These are phyloP conservation scores for Notechis scutatus DNA, from an alignment of 2,113 vertebrate genomes.

Conservation along the genomic window DNA sequence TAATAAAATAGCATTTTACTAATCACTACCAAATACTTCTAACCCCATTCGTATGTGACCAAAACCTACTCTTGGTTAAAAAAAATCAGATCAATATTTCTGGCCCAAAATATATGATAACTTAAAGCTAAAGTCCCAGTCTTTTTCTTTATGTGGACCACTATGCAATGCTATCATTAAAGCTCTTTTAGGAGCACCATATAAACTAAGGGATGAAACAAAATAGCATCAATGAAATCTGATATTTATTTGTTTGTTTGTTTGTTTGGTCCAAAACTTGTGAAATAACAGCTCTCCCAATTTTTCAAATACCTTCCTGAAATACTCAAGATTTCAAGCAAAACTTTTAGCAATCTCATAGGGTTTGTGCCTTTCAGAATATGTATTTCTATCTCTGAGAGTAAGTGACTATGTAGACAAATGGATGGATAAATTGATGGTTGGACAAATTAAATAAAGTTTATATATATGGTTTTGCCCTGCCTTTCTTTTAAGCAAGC, in stretches of 20 bases:
- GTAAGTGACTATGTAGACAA: too few relatives aligned
- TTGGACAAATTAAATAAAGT: too few relatives aligned
- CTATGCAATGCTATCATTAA: neutral
- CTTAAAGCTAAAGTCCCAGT: neutral
- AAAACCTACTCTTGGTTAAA: too few relatives aligned
- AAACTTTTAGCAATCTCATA: neutral
- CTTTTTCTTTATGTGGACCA: neutral
- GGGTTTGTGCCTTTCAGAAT: neutral
- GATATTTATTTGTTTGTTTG: too few relatives aligned
- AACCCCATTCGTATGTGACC: too few relatives aligned
- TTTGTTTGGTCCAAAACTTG: too few relatives aligned
- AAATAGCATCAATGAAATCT: neutral
- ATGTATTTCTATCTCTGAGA: neutral
- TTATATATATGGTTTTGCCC: too few relatives aligned
- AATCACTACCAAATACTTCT: too few relatives aligned
- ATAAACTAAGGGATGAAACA: neutral
- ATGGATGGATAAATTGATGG: too few relatives aligned
- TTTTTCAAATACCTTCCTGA: neutral
- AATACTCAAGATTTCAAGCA: neutral
- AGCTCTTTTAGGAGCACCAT: neutral
- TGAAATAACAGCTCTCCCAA: neutral
- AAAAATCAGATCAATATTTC: too few relatives aligned
- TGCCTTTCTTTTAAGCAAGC: neutral
- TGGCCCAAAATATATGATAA: too few relatives aligned
- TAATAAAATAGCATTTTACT: too few relatives aligned